Evolutionary conservation across 2,888 invertebrate species (phyloP).

Genomic region (Leptopterna dolabrata): DNA sequence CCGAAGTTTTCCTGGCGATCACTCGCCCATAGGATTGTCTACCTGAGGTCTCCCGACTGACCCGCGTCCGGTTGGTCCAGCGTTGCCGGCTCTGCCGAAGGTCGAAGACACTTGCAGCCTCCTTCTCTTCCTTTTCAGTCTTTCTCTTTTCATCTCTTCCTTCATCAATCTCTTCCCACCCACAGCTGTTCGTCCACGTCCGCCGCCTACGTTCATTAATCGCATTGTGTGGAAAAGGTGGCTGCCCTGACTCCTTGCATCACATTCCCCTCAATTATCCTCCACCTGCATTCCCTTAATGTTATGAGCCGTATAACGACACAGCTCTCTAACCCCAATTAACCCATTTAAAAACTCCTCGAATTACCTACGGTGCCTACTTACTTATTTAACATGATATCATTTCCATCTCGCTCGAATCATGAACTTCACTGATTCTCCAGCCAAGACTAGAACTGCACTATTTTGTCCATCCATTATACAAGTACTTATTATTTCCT

Average conservation of each 20-base stretch:
- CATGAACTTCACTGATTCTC: too few relatives aligned
- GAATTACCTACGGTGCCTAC: too few relatives aligned
- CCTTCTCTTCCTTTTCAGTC: not conserved
- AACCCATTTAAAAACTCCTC: not conserved
- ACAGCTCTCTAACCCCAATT: not conserved
- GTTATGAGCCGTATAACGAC: not conserved
- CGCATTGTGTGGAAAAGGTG: not conserved
- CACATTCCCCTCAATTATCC: not conserved
- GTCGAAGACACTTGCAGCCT: conserved; percentile 31
- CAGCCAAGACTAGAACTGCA: too few relatives aligned
- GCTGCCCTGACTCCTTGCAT: not conserved
- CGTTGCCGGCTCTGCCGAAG: conserved; percentile 33
- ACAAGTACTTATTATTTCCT: too few relatives aligned
- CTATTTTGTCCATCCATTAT: too few relatives aligned
- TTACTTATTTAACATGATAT: too few relatives aligned
- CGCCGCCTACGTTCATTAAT: not conserved
- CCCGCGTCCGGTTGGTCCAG: not conserved
- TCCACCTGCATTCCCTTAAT: not conserved
- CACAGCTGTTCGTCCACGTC: not conserved
- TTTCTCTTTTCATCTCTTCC: not conserved
- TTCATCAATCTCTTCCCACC: not conserved
- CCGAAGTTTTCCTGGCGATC: not conserved
- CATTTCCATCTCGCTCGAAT: too few relatives aligned
- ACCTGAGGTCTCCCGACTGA: not conserved
- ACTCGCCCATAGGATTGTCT: not conserved